Base-by-base conservation (phyloP, 2,888 invertebrate genomes). In the Dryobota labecula region DNA sequence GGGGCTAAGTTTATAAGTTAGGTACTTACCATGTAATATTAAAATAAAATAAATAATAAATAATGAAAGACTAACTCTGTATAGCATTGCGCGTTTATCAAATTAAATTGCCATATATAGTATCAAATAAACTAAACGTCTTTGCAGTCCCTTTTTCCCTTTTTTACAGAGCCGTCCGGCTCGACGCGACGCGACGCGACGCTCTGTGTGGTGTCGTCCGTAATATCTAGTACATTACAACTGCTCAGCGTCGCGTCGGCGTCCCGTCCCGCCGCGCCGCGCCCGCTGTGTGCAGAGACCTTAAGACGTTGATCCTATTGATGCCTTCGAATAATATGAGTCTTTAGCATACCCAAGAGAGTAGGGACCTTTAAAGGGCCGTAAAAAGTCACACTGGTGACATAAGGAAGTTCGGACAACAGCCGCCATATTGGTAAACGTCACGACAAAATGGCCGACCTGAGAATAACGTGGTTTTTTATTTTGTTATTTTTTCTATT, bases 291-390 rank as follows among this genome's bases (percentile, higher is more conserved):
- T n/a, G n/a, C n/a, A n/a, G n/a, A n/a, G n/a, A n/a, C n/a, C 76
- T 71, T 76, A 82, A 73, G 82, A 66, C 70, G 70, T 66, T 72
- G 76, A 71, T 71, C 63, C 82, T 73, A 62, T 78, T 82, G 75
- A 82, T 82, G 79, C 69, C 57, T 76, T 63, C 64, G 56, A 73
- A 79, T 82, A 76, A 82, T 76, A 73, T 63, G 65, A 79, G 67
- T 68, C 68, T 73, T 79, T 76, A 79, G 64, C 51, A 62, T 68
- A 71, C 76, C 76, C 80, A 51, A 68, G 76, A 65, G 76, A 61
- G 47, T n/a, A 71, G 36, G 30, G 24, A n/a, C 68, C 60, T 76
- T 79, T 62, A 53, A 73, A 71, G 38, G 20, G 41, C 68, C 62
- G 60, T 82, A 75, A 82, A 82, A 82, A 68, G 56, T 36, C 67